phyloP scores from a whole-genome alignment of 2,888 invertebrate genomes.

The Ormyrus nitidulus region DNA sequence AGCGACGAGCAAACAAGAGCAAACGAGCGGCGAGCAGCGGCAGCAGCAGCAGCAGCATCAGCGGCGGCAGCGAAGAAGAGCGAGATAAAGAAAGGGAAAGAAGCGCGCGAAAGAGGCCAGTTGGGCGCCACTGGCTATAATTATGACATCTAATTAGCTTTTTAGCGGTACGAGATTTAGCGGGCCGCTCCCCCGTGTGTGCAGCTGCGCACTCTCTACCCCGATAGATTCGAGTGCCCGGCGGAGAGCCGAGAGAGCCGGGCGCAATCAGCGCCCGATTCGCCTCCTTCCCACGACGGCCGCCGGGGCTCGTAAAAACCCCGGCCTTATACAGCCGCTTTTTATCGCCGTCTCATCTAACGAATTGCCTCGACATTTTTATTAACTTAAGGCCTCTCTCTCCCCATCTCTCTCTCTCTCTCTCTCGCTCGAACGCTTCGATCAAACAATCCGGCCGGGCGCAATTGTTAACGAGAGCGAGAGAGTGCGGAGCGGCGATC shows the following conservation, averaged over 20 bases:
- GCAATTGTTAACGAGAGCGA: constrained; percentile 28
- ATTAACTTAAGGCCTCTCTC: constrained; percentile 2
- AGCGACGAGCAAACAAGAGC: constrained; percentile 59
- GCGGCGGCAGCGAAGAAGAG: not conserved
- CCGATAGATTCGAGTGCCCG: not conserved
- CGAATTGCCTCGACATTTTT: constrained; percentile 3
- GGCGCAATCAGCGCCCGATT: not conserved
- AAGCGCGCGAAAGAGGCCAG: constrained; percentile 45
- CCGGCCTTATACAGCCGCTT: constrained; percentile 3
- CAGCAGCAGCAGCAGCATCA: not conserved
- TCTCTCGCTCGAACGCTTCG: constrained; percentile 24
- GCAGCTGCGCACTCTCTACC: not conserved
- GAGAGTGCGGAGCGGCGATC: constrained; percentile 13
- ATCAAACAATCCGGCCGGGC: not conserved
- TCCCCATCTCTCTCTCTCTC: constrained; percentile 24
- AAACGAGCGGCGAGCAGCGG: not conserved
- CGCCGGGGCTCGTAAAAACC: too few relatives aligned
- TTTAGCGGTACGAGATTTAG: constrained; percentile 68
- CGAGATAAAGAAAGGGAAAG: constrained; percentile 7
- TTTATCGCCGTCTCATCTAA: constrained; percentile 10
- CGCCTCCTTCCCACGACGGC: not conserved
- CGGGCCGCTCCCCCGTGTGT: constrained; percentile 55
- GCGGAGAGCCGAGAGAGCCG: not conserved
- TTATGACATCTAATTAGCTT: constrained; percentile 75
- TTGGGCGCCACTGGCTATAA: constrained; percentile 71